phyloP scores from a whole-genome alignment of 1,140 invertebrate species.

The Papilio machaon region DNA sequence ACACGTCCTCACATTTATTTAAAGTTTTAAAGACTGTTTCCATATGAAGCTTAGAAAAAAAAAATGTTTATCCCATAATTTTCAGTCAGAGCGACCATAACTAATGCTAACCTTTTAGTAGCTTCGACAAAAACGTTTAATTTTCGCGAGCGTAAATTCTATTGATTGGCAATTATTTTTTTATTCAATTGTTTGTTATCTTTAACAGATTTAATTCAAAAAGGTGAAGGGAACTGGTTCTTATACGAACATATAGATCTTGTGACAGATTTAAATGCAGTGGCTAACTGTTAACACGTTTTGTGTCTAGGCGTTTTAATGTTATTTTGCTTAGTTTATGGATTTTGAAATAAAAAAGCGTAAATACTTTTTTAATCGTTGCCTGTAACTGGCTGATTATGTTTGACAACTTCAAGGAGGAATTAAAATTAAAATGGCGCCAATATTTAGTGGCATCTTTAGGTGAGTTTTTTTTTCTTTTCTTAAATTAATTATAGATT shows the following conservation, averaged over 20 bases:
- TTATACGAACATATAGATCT: constrained; percentile 43
- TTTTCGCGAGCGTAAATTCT: constrained; percentile 27
- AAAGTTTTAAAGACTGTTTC: no score
- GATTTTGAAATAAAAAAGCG: background rate
- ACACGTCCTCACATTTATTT: no score
- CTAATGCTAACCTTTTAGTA: constrained; percentile 10
- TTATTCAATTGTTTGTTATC: constrained; percentile 41
- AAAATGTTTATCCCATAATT: background rate
- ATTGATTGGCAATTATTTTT: constrained; percentile 51
- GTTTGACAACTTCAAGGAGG: constrained; percentile 59
- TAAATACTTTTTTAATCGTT: background rate
- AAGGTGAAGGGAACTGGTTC: constrained; percentile 62
- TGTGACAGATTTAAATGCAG: constrained; percentile 59
- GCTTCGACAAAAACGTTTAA: constrained; percentile 28
- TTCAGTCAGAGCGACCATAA: background rate
- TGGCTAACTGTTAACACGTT: constrained; percentile 57
- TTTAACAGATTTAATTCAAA: constrained; percentile 51
- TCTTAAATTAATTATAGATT: constrained; percentile 21
- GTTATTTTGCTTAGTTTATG: constrained; percentile 16
- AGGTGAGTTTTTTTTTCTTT: constrained; percentile 56
- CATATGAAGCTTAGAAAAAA: background rate
- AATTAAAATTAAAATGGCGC: constrained; percentile 73
- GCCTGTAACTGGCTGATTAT: constrained; percentile 50
- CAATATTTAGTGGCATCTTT: constrained; percentile 77
- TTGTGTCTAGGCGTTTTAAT: constrained; percentile 9